Conservation (phyloP, 2,888 invertebrate species). For the Caenorhabditis imperialis region DNA sequence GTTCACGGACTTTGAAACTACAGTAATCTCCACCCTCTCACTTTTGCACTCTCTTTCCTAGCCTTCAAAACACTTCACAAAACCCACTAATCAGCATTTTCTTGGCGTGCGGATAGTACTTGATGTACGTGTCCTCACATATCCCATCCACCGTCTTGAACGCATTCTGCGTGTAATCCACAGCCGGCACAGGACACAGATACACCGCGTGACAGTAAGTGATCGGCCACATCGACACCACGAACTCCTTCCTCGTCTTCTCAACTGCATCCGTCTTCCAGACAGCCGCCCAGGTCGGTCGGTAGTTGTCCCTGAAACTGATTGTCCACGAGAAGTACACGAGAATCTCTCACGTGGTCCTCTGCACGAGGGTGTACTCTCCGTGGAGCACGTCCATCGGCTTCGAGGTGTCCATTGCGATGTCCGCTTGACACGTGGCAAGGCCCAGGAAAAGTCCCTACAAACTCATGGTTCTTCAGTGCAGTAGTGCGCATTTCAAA, state of each 20-base stretch:
- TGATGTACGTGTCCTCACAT: constrained; percentile 27
- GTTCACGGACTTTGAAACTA: no score
- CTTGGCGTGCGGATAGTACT: constrained; percentile 28
- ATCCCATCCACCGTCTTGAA: constrained; percentile 7
- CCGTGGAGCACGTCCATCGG: constrained; percentile 21
- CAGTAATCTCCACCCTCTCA: no score
- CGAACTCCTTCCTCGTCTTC: background rate
- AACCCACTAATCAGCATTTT: no score
- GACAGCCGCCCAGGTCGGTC: constrained; percentile 35
- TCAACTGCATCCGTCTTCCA: constrained; percentile 13
- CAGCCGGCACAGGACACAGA: constrained; percentile 7
- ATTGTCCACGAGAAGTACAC: no score
- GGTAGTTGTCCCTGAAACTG: constrained; percentile 19
- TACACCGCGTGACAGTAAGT: constrained; percentile 40
- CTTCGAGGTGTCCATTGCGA: background rate
- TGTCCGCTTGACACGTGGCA: no score
- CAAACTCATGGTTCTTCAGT: background rate
- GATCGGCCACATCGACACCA: constrained; percentile 28
- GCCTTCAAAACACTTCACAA: no score
- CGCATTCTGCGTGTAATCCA: background rate
- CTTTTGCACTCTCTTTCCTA: no score
- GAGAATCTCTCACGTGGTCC: constrained; percentile 13
- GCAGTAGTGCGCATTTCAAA: background rate
- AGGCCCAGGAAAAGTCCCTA: constrained; percentile 29
- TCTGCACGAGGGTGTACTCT: constrained; percentile 11